phyloP scores from a whole-genome alignment of 2,888 invertebrate genomes.

The Gnatocerus cornutus region DNA sequence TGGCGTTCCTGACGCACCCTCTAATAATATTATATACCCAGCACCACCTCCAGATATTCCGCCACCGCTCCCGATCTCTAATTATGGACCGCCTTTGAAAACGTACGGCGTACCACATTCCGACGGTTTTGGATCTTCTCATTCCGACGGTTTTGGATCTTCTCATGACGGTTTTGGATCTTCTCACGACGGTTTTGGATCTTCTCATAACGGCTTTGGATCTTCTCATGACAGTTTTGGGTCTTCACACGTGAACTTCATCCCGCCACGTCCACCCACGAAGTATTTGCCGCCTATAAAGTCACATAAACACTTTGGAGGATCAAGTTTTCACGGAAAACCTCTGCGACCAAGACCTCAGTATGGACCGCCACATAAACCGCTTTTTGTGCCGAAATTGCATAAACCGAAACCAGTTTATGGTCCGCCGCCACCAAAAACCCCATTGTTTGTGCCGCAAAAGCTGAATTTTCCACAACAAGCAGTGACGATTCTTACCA shows the following conservation, averaged over 20 bases:
- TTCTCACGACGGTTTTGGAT: conserved; percentile 26
- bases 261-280: conserved; percentile 49
- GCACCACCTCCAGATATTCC: conserved; percentile 71
- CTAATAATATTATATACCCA: conserved; percentile 70
- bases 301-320: conserved; percentile 60
- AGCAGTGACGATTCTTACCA: conserved; percentile 37
- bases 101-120: conserved; percentile 47
- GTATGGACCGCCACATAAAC: conserved; percentile 70
- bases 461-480: conserved; percentile 55
- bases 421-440: conserved; percentile 60
- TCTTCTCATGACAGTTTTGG: conserved; percentile 31
- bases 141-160: conserved; percentile 12
- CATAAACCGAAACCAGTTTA: conserved; percentile 61
- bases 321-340: conserved; percentile 40
- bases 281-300: conserved; percentile 56
- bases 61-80: conserved; percentile 62
- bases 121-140: conserved; percentile 14
- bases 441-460: conserved; percentile 55
- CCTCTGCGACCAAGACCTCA: conserved; percentile 68
- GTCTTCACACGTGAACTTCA: neutral
- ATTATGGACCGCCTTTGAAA: conserved; percentile 54
- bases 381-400: conserved; percentile 63
- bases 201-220: no score
- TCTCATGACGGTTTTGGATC: no score
- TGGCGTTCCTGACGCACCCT: conserved; percentile 74